Conservation (phyloP, 2,797 vertebrate genomes). For the Cichlasoma orientale region DNA sequence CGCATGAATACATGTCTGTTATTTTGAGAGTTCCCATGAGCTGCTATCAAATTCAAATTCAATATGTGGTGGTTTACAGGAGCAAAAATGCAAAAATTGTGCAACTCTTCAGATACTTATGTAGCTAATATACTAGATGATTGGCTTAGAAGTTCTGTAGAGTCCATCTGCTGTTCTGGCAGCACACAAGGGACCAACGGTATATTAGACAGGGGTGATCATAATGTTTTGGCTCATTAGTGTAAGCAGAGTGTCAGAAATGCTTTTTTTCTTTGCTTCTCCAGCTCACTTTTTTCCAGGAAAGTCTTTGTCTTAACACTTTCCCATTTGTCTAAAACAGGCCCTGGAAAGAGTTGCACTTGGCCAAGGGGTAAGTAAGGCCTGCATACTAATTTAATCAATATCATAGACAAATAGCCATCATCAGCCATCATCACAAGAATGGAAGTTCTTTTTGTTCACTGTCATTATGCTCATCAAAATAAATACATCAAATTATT, state of each 20-base stretch:
- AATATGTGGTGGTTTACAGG: background rate
- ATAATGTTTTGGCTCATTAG: slow-evolving; percentile 4
- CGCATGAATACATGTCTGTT: background rate
- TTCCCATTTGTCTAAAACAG: slow-evolving; percentile 53
- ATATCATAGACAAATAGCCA: slow-evolving; percentile 1
- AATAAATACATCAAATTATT: slow-evolving; percentile 31
- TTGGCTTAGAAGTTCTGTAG: background rate
- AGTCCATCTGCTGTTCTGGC: background rate
- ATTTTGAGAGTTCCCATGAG: background rate
- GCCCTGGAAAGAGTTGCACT: slow-evolving; percentile 80
- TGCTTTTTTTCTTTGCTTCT: background rate
- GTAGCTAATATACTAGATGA: background rate
- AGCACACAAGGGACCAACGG: background rate
- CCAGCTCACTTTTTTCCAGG: background rate
- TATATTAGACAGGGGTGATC: background rate
- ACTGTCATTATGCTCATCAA: slow-evolving; percentile 21
- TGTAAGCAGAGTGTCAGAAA: background rate
- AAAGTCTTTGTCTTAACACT: background rate
- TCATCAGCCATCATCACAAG: slow-evolving; percentile 4
- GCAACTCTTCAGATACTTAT: background rate
- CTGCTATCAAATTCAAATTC: background rate
- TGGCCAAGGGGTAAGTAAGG: slow-evolving; percentile 79
- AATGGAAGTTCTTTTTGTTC: background rate
- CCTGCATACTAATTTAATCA: background rate
- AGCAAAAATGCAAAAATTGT: background rate